A percentile compares a stretch with the other conserved stretches of the same genome.
Evolutionary conservation across 1,140 invertebrate species (phyloP).

Genomic region (Trichogramma pretiosum): DNA sequence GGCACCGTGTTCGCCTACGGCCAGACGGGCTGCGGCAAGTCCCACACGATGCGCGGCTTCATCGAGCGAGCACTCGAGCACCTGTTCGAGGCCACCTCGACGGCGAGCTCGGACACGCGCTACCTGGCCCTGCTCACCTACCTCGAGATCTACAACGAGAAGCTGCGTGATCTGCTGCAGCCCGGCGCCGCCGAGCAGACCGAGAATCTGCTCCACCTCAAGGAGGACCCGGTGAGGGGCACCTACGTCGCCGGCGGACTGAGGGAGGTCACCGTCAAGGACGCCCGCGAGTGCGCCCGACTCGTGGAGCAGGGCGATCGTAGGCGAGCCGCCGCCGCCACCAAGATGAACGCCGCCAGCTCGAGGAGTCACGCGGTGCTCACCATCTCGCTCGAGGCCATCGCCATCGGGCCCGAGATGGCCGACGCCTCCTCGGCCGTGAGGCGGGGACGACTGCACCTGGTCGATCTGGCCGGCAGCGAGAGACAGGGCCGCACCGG

Average conservation of each 20-base stretch:
- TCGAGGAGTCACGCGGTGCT: conserved; percentile 88
- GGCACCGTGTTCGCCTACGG: conserved; percentile 83
- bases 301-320: conserved; percentile 69
- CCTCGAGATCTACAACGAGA: conserved; percentile 90
- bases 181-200: conserved; percentile 31
- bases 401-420: conserved; percentile 49
- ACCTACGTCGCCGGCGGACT: conserved; percentile 50
- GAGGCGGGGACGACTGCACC: conserved; percentile 73
- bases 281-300: conserved; percentile 62
- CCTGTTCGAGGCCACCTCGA: conserved; percentile 83
- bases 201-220: conserved; percentile 32
- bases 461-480: conserved; percentile 85
- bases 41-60: conserved; percentile 73
- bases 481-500: conserved; percentile 82
- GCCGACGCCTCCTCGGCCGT: conserved; percentile 45
- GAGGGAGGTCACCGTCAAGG: conserved; percentile 66
- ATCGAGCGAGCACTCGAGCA: conserved; percentile 85
- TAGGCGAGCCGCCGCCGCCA: conserved; percentile 66
- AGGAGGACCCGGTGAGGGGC: conserved; percentile 36
- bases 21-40: conserved; percentile 78
- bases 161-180: conserved; percentile 69
- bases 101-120: conserved; percentile 64
- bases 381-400: conserved; percentile 70
- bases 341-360: conserved; percentile 80
- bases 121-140: conserved; percentile 87